phyloP scores from a whole-genome alignment of 2,888 invertebrate genomes.

The Cerastis leucographa region DNA sequence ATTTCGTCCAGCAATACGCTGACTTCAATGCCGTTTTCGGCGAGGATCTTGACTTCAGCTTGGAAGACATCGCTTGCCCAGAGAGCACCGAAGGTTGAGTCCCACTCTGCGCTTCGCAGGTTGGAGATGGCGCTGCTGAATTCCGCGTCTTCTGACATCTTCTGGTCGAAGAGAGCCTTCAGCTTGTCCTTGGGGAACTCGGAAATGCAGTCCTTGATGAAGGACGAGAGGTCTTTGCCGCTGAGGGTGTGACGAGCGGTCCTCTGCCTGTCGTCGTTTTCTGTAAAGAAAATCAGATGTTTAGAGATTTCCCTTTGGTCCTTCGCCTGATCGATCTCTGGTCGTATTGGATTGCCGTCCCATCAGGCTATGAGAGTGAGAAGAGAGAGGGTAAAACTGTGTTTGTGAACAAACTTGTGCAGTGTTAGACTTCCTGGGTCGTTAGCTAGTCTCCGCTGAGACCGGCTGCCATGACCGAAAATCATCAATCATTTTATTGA shows the following conservation, averaged over 20 bases:
- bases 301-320: background rate
- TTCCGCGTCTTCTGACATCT: constrained; percentile 78
- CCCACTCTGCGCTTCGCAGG: constrained; percentile 80
- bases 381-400: background rate
- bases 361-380: background rate
- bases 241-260: constrained; percentile 69
- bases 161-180: constrained; percentile 80
- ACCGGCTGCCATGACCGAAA: background rate
- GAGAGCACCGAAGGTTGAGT: constrained; percentile 73
- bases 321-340: background rate
- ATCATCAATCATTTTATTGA: too few species aligned
- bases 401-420: background rate
- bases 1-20: constrained; percentile 71
- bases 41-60: constrained; percentile 74
- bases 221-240: constrained; percentile 76
- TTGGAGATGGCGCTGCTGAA: constrained; percentile 81
- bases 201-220: constrained; percentile 73
- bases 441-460: background rate
- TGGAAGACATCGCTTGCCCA: constrained; percentile 79
- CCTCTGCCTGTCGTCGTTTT: constrained; percentile 35
- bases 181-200: constrained; percentile 79
- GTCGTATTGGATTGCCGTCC: background rate
- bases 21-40: constrained; percentile 78
- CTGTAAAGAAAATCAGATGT: constrained; percentile 47
- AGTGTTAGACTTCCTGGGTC: background rate